Conservation (phyloP, 1,140 invertebrate genomes). For the Saccostrea glomerata region DNA sequence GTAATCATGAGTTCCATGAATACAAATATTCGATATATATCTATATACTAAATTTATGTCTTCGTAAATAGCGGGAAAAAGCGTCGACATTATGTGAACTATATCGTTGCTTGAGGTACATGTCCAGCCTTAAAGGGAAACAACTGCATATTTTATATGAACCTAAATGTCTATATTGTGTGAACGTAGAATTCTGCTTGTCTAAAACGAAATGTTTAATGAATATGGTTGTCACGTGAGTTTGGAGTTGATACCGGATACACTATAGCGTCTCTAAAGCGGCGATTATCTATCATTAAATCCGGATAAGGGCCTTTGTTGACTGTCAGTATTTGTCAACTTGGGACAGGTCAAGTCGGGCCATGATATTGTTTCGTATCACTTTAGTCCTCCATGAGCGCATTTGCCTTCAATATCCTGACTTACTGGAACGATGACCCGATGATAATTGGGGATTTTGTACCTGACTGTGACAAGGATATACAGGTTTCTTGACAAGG, state of each 20-base stretch:
- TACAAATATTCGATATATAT: too few relatives aligned
- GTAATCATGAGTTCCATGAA: too few relatives aligned
- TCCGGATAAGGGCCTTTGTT: constrained; percentile 5
- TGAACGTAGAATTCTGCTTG: background rate
- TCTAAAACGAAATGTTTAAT: background rate
- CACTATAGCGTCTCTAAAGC: constrained; percentile 8
- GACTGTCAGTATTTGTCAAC: constrained; percentile 33
- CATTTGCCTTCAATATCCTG: background rate
- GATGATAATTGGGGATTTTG: constrained; percentile 9
- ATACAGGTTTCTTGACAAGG: constrained; percentile 11
- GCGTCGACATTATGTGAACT: too few relatives aligned
- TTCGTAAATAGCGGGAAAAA: too few relatives aligned
- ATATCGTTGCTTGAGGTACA: too few relatives aligned
- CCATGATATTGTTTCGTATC: constrained; percentile 17
- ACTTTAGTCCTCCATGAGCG: constrained; percentile 6
- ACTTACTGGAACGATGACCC: constrained; percentile 14
- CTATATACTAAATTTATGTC: too few relatives aligned
- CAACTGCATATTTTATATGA: too few relatives aligned
- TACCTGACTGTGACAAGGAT: background rate
- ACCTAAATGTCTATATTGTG: background rate
- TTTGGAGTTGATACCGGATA: constrained; percentile 10
- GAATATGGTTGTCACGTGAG: background rate
- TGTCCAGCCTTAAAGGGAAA: too few relatives aligned
- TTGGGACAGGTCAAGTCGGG: constrained; percentile 21
- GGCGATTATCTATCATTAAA: constrained; percentile 32